Evolutionary conservation across 2,113 vertebrate species (phyloP).

Genomic region (Otolemur garnettii): DNA sequence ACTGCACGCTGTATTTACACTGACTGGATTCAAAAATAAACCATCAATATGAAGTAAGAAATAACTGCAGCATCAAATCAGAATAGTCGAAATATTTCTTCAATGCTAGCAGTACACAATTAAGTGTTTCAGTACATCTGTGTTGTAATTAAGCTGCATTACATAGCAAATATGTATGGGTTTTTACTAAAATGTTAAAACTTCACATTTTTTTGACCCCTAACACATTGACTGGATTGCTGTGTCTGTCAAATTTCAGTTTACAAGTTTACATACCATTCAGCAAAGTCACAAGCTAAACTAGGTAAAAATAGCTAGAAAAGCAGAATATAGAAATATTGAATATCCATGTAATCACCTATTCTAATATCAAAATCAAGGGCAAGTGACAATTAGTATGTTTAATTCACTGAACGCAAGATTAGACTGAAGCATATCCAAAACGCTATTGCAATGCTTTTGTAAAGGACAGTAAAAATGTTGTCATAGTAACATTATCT

Average conservation of each 20-base stretch:
- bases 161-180: constrained; percentile 67
- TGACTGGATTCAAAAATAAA: constrained; percentile 78
- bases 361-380: constrained; percentile 87
- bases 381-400: constrained; percentile 87
- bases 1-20: constrained; percentile 85
- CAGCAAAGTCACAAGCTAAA: constrained; percentile 88
- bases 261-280: constrained; percentile 88
- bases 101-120: constrained; percentile 71
- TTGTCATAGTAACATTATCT: constrained; percentile 90
- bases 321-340: constrained; percentile 89
- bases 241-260: constrained; percentile 82
- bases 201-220: constrained; percentile 64
- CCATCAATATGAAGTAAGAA: constrained; percentile 86
- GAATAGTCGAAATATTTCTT: constrained; percentile 80
- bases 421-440: constrained; percentile 89
- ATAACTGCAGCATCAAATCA: constrained; percentile 81
- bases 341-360: constrained; percentile 86
- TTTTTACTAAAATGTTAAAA: constrained; percentile 74
- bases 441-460: constrained; percentile 88
- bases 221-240: constrained; percentile 70
- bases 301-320: constrained; percentile 88
- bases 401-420: constrained; percentile 88
- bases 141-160: constrained; percentile 76
- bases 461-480: constrained; percentile 89
- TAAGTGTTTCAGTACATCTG: constrained; percentile 65